These are phyloP conservation scores for Hylomyscus alleni DNA, from an alignment of 2,797 vertebrate species.

Conservation along the genomic window DNA sequence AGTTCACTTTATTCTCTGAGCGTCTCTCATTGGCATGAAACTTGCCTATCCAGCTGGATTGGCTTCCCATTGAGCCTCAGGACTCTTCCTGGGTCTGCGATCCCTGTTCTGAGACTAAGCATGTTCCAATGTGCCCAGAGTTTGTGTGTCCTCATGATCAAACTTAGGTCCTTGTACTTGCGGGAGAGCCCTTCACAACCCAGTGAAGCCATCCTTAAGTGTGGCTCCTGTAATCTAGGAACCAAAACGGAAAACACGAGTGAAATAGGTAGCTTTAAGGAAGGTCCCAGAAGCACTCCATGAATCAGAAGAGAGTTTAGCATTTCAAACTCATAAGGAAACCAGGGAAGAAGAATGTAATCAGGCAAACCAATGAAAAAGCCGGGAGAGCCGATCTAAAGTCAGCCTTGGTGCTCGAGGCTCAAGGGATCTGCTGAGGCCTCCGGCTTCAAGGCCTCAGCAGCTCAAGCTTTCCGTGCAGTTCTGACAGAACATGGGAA, in stretches of 20 bases:
- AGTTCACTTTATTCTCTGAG: background rate
- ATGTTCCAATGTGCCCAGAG: background rate
- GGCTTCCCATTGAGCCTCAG: background rate
- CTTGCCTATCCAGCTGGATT: background rate
- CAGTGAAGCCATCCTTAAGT: background rate
- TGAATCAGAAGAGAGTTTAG: background rate
- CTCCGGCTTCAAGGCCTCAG: background rate
- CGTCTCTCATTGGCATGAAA: background rate
- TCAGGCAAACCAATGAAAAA: background rate
- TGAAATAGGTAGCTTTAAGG: conserved; percentile 7
- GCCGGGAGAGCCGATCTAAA: background rate
- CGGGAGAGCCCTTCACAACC: background rate
- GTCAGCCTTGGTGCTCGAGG: background rate
- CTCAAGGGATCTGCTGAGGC: background rate
- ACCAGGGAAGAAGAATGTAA: background rate
- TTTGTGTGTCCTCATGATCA: background rate
- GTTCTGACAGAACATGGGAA: background rate
- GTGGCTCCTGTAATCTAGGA: background rate
- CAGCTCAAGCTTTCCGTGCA: background rate
- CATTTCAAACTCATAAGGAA: background rate
- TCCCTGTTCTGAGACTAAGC: background rate
- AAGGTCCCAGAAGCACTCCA: background rate
- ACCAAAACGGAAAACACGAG: background rate
- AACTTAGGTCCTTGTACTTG: background rate
- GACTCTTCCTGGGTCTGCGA: background rate